phyloP scores from a whole-genome alignment of 2,797 vertebrate species.

The Eidolon dupreanum region DNA sequence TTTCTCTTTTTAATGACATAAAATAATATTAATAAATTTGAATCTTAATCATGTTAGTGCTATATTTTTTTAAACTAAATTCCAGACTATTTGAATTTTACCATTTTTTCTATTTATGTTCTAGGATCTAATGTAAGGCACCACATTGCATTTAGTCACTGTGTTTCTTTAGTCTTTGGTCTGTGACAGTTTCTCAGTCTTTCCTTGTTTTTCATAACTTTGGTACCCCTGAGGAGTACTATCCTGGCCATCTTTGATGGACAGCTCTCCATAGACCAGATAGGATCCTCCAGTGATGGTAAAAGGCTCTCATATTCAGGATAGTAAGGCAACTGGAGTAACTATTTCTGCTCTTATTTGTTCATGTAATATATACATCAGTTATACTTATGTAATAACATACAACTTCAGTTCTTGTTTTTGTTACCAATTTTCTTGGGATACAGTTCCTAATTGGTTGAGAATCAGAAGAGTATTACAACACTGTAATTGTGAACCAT shows the following conservation, averaged over 20 bases:
- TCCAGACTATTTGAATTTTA: conserved; percentile 36
- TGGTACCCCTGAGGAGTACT: neutral
- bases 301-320: neutral
- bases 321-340: neutral
- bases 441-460: conserved; percentile 42
- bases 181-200: neutral
- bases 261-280: neutral
- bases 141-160: neutral
- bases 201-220: conserved; percentile 37
- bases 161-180: neutral
- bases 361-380: neutral
- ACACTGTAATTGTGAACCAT: neutral
- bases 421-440: conserved; percentile 46
- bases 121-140: neutral
- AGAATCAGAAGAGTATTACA: conserved; percentile 13
- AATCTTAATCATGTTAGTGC: conserved; percentile 10
- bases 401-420: conserved; percentile 7
- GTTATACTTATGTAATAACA: neutral
- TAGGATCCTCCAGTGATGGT: neutral
- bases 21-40: neutral
- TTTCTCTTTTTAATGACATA: neutral
- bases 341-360: neutral
- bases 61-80: neutral
- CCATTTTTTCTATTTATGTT: conserved; percentile 39
- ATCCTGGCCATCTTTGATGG: neutral